Percentiles rank a stretch among this genome's conserved stretches.
Conservation (phyloP, 2,888 invertebrate genomes). For the Ormia ochracea region DNA sequence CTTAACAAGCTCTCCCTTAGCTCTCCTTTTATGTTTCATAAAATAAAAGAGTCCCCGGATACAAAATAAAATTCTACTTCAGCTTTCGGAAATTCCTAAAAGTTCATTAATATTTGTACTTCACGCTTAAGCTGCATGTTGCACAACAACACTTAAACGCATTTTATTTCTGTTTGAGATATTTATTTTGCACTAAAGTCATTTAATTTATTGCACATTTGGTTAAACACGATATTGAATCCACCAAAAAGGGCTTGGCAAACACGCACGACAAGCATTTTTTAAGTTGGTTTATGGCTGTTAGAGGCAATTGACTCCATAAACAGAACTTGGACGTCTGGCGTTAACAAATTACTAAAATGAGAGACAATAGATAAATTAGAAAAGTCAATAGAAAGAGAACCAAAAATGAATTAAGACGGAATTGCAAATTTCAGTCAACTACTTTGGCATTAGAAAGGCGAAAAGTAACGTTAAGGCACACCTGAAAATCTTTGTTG, state of each 20-base stretch:
- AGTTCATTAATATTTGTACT: neutral
- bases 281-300: constrained; percentile 12
- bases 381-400: neutral
- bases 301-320: constrained; percentile 22
- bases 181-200: constrained; percentile 19
- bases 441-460: neutral
- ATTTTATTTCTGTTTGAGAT: constrained; percentile 1
- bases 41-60: neutral
- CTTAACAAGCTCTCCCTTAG: neutral
- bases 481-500: too few species aligned
- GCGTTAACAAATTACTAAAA: constrained; percentile 40
- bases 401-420: neutral
- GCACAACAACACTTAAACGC: neutral
- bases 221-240: constrained; percentile 39
- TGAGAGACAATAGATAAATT: constrained; percentile 10
- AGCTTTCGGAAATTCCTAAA: neutral
- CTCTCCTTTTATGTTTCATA: neutral
- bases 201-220: constrained; percentile 51
- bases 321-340: constrained; percentile 37
- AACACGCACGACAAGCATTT: constrained; percentile 50
- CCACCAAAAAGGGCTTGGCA: constrained; percentile 55
- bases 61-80: neutral
- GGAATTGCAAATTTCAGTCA: neutral
- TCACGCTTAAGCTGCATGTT: neutral
- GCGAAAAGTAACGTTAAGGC: too few species aligned